Evolutionary conservation across 2,888 invertebrate species (phyloP), one percentile per base, ranked within the genome.

Genomic region (Microplitis deprimator): DNA sequence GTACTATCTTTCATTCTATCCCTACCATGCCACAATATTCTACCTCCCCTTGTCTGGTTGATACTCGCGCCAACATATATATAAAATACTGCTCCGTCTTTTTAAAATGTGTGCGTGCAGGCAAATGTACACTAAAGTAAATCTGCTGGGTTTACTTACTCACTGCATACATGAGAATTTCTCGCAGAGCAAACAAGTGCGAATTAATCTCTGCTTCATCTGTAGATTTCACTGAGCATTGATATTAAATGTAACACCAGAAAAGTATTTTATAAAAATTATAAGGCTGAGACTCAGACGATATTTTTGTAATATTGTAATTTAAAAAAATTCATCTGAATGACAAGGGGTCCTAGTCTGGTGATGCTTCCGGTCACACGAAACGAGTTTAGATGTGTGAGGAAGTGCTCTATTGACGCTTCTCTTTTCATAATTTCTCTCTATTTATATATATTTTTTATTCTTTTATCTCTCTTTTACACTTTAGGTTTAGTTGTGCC

Each of bases 361-460:
- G 13, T 50, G 4, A 50, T 50, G 72, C 79, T 78, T 81, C 79
- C 79, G 81, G 79, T 81, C 78, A 68, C 81, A 79, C 78, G 77
- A 64, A 79, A 73, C 77, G 61, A 62, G 77, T 68, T 73, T 61
- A 39, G 68, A 69, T 50, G 71, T 41, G 50, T 73, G 20, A 71
- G 74, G 74, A 77, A 75, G 64, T 73, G 50, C 40, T 50, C 65
- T 8, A 77, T 73, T 69, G 73, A 69, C 50, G 73, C 38, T 59
- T 65, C 65, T 73, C 59, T 41, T 29, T 73, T 65, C 38, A 6
- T 65, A 40, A 29, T 40, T 17, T 40, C 13, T 20, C 50, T 69
- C 5, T 68, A 6, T 68, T 6, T 68, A 6, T 68, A 16, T 68
- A 16, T 10, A n/a, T 65, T 6, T 65, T 10, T 65, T 38, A 13